phyloP scores from a whole-genome alignment of 2,888 invertebrate species.

The Callinectes sapidus region DNA sequence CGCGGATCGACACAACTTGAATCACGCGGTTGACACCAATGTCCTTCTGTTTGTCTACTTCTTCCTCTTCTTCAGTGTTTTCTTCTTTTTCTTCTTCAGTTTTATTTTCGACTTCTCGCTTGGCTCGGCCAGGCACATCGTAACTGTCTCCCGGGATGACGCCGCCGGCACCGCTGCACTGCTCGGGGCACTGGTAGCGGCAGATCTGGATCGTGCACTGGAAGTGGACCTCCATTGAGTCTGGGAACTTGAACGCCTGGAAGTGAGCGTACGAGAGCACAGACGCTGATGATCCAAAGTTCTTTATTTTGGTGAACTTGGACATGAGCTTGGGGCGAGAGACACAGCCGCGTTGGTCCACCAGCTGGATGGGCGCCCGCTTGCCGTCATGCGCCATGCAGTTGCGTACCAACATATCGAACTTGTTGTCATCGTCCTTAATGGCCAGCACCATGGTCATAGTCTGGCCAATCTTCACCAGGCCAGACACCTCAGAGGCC shows the following conservation, averaged over 20 bases:
- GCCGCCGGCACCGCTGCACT: slow-evolving; percentile 81
- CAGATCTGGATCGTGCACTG: slow-evolving; percentile 97
- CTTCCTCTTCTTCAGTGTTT: slow-evolving; percentile 76
- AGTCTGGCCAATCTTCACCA: slow-evolving; percentile 96
- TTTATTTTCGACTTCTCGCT: slow-evolving; percentile 72
- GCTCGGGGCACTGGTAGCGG: slow-evolving; percentile 93
- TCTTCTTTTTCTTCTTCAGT: slow-evolving; percentile 71
- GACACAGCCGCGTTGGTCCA: slow-evolving; percentile 94
- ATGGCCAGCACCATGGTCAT: slow-evolving; percentile 98
- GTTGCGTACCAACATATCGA: slow-evolving; percentile 95
- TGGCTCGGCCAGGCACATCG: slow-evolving; percentile 77
- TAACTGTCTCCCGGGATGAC: slow-evolving; percentile 72
- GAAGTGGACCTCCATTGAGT: slow-evolving; percentile 97
- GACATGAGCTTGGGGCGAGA: slow-evolving; percentile 95
- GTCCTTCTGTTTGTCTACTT: slow-evolving; percentile 79
- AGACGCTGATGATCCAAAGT: slow-evolving; percentile 94
- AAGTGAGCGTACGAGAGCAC: slow-evolving; percentile 87
- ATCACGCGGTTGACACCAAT: slow-evolving; percentile 93
- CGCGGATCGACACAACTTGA: slow-evolving; percentile 92
- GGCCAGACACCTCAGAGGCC: slow-evolving; percentile 97
- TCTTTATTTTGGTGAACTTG: slow-evolving; percentile 94
- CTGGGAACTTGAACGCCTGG: slow-evolving; percentile 93
- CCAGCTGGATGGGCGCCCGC: slow-evolving; percentile 92
- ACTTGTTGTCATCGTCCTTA: slow-evolving; percentile 96
- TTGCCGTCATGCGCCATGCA: slow-evolving; percentile 97